Evolutionary conservation across 2,113 vertebrate genomes (phyloP), one percentile per base, ranked within the genome.

Genomic region (Casuarius casuarius): DNA sequence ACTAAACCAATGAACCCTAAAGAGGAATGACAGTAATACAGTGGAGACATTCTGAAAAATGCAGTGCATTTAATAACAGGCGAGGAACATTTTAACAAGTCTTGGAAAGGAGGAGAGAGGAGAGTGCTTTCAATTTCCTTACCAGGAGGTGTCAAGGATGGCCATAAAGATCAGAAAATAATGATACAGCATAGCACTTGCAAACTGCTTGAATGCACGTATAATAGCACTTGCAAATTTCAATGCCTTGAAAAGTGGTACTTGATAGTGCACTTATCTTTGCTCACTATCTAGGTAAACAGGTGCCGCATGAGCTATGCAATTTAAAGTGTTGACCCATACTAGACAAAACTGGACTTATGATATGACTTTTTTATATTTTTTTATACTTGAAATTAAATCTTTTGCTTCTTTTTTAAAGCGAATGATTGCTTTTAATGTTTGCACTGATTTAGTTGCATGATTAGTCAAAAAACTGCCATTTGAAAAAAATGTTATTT

Each of bases 341-440:
- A 98, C 98, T 98, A 98, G 98, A 98, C 92, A 92, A 98, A 98
- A 99, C 99, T 98, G 98, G 98, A 99, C 98, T 98, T 95, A 97
- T 96, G 97, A 97, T 97, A 98, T 97, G 98, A 98, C 98, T 98
- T 98, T 98, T 98, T 98, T 98, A 98, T 98, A 98, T 98, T 98
- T 98, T 98, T 99, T 99, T 99, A 99, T 99, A 99, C 99, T 99
- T 99, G 99, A 99, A 99, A 99, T 99, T 99, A 99, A 99, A 99
- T 99, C 99, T 98, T 99, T 99, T 99, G 99, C 99, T 99, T 99
- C 98, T 98, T 99, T 98, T 99, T 98, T 99, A 99, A 97, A 99
- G 99, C 99, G 99, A 99, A 99, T 98, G 99, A 99, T 99, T 99
- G 98, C 98, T 98, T 99, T 99, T 98, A 99, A 99, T 98, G 98